These are phyloP conservation scores for Lomographa bimaculata DNA, from an alignment of 2,888 invertebrate species.

Conservation along the genomic window DNA sequence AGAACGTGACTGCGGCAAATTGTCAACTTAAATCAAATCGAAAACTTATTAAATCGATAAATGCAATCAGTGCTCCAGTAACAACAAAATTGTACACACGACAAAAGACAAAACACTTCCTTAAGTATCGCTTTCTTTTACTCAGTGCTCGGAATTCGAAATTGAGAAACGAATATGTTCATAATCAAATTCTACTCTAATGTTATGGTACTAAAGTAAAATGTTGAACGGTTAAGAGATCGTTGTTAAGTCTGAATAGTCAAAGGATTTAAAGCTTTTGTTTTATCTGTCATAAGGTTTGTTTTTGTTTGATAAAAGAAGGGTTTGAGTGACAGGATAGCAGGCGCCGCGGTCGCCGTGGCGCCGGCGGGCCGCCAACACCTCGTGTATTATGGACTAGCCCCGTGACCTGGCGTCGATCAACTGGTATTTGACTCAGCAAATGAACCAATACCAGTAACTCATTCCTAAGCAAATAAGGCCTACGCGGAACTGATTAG, in stretches of 20 bases:
- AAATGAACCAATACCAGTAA: slow-evolving; percentile 61
- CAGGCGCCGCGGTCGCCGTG: slow-evolving; percentile 77
- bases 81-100: slow-evolving; percentile 58
- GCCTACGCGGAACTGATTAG: slow-evolving; percentile 48
- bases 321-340: slow-evolving; percentile 68
- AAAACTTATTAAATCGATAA: slow-evolving; percentile 4
- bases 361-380: slow-evolving; percentile 81
- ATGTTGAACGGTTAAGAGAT: slow-evolving; percentile 32
- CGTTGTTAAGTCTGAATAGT: slow-evolving; percentile 48
- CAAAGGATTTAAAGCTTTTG: slow-evolving; percentile 35
- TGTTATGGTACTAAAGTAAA: slow-evolving; percentile 33
- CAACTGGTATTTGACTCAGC: slow-evolving; percentile 76
- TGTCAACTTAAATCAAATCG: too few relatives aligned
- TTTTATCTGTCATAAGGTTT: slow-evolving; percentile 26
- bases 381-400: slow-evolving; percentile 83
- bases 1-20: too few relatives aligned
- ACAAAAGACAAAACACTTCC: slow-evolving; percentile 64
- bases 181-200: slow-evolving; percentile 37
- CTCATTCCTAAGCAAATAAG: slow-evolving; percentile 63
- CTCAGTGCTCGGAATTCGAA: slow-evolving; percentile 74
- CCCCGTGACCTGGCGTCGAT: slow-evolving; percentile 79
- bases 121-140: slow-evolving; percentile 78
- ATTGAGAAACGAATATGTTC: slow-evolving; percentile 64
- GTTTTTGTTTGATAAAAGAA: slow-evolving; percentile 34
- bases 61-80: slow-evolving; percentile 40